Evolutionary conservation across 2,113 vertebrate species (phyloP).

Genomic region (Corynorhinus townsendii): DNA sequence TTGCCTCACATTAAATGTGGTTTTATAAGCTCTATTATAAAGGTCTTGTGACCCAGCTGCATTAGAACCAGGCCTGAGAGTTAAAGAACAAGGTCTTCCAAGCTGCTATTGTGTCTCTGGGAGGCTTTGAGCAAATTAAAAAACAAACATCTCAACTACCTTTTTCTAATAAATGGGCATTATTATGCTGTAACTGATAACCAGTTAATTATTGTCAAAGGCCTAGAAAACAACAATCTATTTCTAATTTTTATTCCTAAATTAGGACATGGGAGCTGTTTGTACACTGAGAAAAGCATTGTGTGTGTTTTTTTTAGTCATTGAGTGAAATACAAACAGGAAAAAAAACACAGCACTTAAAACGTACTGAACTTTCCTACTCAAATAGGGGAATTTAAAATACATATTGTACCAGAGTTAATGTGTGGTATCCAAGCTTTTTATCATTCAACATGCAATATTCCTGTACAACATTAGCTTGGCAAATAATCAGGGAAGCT

Average conservation of each 20-base stretch:
- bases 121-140: slow-evolving; percentile 28
- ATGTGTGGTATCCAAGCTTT: slow-evolving; percentile 48
- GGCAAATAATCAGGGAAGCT: slow-evolving; percentile 37
- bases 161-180: neutral
- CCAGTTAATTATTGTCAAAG: neutral
- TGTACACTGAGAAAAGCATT: neutral
- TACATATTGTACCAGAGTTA: slow-evolving; percentile 21
- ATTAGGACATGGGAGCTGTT: neutral
- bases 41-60: neutral
- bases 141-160: neutral
- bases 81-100: slow-evolving; percentile 26
- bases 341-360: neutral
- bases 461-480: slow-evolving; percentile 58
- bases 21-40: slow-evolving; percentile 56
- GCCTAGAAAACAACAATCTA: slow-evolving; percentile 25
- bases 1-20: slow-evolving; percentile 45
- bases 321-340: slow-evolving; percentile 22
- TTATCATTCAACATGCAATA: slow-evolving; percentile 40
- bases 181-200: neutral
- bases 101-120: neutral
- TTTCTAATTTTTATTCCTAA: slow-evolving; percentile 27
- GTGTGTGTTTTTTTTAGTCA: neutral
- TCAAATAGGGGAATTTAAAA: slow-evolving; percentile 60
- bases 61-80: slow-evolving; percentile 26
- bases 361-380: slow-evolving; percentile 48